Base-by-base conservation (phyloP, 2,888 invertebrate species). In the Phyllotreta striolata region DNA sequence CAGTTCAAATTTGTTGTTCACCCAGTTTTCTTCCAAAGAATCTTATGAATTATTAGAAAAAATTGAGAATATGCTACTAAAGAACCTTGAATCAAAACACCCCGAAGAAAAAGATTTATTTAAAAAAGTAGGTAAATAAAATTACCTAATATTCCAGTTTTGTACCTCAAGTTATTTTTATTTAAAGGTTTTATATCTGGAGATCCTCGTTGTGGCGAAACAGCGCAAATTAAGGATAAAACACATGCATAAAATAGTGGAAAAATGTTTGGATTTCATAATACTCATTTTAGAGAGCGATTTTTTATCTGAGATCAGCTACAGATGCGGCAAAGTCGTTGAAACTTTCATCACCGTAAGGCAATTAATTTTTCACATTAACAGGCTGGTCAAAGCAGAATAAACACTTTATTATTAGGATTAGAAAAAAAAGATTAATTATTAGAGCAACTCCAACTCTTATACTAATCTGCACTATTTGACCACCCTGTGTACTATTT, bases 311-410 rank as follows among this genome's bases (percentile, higher is more conserved):
- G 35, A 55, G 49, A 41, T 51, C 34, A 55, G 56, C 34, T 60
- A 64, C 34, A 72, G 68, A 64, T 62, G 55, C 8, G 51, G 46
- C 3, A 76, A 76, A 69, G 60, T 73, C 38, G 9, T 72, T 6
- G 76, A 76, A 63, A 65, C 74, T 3, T 69, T 74, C 41, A 72
- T 76, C 58, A 73, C 72, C 60, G 76, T 76, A 71, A 72, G 72
- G 55, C 47, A 13, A 44, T 6, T 24, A 24, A 24, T 24, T 24
- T 24, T 24, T 24, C 24, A 24, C 24, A 24, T 24, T 24, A 4
- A 24, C 24, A 24, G 24, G 24, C 24, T 24, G 24, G 4, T 24
- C 24, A 24, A 24, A 24, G 24, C 24, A 24, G 4, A 24, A 24
- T 24, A 24, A 24, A 24, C 24, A 24, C 24, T 24, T 24, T 24